phyloP scores from a whole-genome alignment of 2,888 invertebrate genomes.

The Ctenicera cuprea region DNA sequence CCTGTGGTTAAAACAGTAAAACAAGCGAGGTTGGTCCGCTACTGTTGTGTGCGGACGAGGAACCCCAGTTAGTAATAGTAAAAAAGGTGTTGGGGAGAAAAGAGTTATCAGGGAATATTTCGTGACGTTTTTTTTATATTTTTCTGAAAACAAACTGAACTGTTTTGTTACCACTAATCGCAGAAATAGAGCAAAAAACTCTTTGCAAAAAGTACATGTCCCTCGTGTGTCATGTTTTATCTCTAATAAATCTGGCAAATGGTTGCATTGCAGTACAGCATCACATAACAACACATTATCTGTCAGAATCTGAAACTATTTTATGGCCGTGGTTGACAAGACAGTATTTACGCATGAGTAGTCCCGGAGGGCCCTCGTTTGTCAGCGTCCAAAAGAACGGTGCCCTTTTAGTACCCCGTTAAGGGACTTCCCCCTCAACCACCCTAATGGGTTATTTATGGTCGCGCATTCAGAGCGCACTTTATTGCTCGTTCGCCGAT shows the following conservation, averaged over 20 bases:
- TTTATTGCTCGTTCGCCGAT: slow-evolving; percentile 63
- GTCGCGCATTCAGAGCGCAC: slow-evolving; percentile 64
- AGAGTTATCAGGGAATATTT: too few species aligned
- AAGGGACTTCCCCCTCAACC: slow-evolving; percentile 57
- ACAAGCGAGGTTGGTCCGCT: too few species aligned
- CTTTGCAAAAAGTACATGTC: not conserved
- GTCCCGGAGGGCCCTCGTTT: slow-evolving; percentile 65
- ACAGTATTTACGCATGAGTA: slow-evolving; percentile 64
- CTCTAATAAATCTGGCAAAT: slow-evolving; percentile 15
- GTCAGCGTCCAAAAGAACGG: slow-evolving; percentile 53
- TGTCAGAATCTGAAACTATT: slow-evolving; percentile 48
- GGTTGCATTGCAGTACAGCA: not conserved
- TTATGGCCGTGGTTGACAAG: slow-evolving; percentile 56
- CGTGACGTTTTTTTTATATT: too few species aligned
- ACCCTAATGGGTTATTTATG: slow-evolving; percentile 70
- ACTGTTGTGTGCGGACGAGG: too few species aligned
- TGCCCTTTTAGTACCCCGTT: slow-evolving; percentile 48
- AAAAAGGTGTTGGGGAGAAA: too few species aligned
- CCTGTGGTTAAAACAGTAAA: too few species aligned
- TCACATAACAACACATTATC: slow-evolving; percentile 40
- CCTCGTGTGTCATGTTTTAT: not conserved
- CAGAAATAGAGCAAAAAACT: too few species aligned
- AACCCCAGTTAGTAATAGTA: too few species aligned
- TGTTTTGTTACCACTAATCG: too few species aligned
- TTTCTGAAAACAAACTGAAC: too few species aligned